Conservation (phyloP, 2,113 vertebrate genomes). For the Neoarius graeffei region DNA sequence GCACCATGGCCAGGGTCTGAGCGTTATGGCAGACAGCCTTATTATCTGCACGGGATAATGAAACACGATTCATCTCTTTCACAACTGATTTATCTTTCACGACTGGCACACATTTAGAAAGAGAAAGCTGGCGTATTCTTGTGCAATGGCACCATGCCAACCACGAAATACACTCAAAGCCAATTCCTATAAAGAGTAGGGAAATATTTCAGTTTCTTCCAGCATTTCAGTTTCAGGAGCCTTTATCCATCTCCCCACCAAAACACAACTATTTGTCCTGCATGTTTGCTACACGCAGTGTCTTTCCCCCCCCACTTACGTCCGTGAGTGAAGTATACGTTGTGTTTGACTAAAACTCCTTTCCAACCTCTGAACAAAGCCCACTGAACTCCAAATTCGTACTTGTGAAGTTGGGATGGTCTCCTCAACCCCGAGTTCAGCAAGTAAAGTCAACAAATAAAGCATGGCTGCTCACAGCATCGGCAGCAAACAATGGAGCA, state of each 20-base stretch:
- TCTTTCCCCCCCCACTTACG: background rate
- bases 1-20: slow-evolving; percentile 61
- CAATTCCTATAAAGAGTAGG: background rate
- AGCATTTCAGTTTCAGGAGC: background rate
- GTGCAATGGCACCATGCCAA: background rate
- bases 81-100: background rate
- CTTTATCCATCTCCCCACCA: background rate
- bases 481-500: too few relatives aligned
- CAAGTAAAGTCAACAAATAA: background rate
- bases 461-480: too few relatives aligned
- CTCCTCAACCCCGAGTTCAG: background rate
- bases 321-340: background rate
- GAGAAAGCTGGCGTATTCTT: background rate
- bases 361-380: background rate
- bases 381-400: background rate
- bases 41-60: slow-evolving; percentile 31
- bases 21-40: slow-evolving; percentile 19
- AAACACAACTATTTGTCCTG: background rate
- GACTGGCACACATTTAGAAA: background rate
- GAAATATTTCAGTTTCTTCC: background rate
- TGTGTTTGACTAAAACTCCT: background rate
- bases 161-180: background rate
- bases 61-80: background rate
- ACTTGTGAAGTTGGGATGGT: background rate
- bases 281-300: background rate